Percentiles rank a stretch among this genome's conserved stretches.
Conservation (phyloP, 2,113 vertebrate species). For the Synchiropus splendidus region DNA sequence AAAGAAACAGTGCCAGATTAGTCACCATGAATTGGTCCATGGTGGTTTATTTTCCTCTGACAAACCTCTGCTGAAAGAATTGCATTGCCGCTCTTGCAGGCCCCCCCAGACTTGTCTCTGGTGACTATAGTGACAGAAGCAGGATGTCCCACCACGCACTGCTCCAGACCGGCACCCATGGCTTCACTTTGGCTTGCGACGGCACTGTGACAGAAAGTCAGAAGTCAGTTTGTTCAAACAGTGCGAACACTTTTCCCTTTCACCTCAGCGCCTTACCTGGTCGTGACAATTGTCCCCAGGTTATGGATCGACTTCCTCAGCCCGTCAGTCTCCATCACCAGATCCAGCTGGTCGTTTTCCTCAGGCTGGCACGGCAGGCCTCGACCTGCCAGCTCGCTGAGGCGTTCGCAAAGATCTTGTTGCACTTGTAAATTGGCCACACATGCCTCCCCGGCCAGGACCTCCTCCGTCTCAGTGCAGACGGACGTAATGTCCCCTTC, state of each 20-base stretch:
- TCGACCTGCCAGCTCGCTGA: conserved; percentile 71
- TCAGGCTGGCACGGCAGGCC: conserved; percentile 82
- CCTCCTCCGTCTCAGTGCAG: conserved; percentile 78
- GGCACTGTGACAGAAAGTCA: conserved; percentile 59
- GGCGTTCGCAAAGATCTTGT: conserved; percentile 78
- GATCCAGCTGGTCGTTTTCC: conserved; percentile 92
- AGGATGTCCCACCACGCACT: conserved; percentile 85
- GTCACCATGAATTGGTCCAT: not conserved
- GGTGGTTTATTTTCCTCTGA: fast-evolving
- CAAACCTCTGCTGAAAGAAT: conserved; percentile 81
- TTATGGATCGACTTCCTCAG: conserved; percentile 95
- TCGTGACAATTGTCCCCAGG: conserved; percentile 89
- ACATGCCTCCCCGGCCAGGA: conserved; percentile 77
- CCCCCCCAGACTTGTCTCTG: conserved; percentile 92
- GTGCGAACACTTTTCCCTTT: no score
- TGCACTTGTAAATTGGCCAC: conserved; percentile 76
- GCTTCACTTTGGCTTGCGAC: conserved; percentile 94
- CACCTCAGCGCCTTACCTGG: no score
- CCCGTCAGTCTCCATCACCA: conserved; percentile 88
- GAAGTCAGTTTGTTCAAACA: no score
- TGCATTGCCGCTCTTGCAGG: conserved; percentile 88
- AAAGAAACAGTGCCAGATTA: not conserved
- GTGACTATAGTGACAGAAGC: conserved; percentile 90
- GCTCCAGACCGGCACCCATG: conserved; percentile 84
- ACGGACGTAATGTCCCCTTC: conserved; percentile 79